Percentiles rank a stretch among this genome's conserved stretches.
Evolutionary conservation across 1,140 invertebrate species (phyloP).

Genomic region (Trypoxylus dichotomus): DNA sequence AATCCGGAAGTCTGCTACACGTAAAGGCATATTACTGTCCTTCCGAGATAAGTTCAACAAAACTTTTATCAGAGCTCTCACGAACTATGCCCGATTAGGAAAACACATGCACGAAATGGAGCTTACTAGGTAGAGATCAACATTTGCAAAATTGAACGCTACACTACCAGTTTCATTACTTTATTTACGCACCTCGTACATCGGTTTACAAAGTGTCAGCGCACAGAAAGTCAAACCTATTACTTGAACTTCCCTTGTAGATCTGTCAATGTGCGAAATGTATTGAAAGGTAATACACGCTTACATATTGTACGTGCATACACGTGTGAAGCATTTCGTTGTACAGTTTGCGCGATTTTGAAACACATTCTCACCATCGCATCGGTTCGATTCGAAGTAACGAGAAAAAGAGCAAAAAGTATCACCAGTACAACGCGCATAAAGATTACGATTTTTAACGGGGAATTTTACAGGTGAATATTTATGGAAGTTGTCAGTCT

Average conservation of each 20-base stretch:
- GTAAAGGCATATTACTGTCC: too few species aligned
- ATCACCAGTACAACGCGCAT: constrained; percentile 7
- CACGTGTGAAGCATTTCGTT: not conserved
- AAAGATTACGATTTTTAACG: constrained; percentile 26
- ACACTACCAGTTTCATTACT: too few species aligned
- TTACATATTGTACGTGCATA: not conserved
- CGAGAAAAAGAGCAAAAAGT: not conserved
- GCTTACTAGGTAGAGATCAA: too few species aligned
- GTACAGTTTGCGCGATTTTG: constrained; percentile 5
- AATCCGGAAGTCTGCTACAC: too few species aligned
- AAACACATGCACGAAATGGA: too few species aligned
- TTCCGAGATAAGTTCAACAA: too few species aligned
- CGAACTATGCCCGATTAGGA: too few species aligned
- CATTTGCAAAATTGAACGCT: too few species aligned
- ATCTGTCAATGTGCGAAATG: too few species aligned
- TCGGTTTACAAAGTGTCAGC: too few species aligned
- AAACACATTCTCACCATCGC: not conserved
- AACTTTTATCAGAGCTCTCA: too few species aligned
- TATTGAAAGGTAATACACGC: not conserved
- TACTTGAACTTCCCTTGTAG: not conserved
- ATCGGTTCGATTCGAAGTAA: not conserved
- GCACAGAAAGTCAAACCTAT: not conserved
- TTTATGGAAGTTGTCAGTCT: constrained; percentile 37
- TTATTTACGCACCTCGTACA: too few species aligned
- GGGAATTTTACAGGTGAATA: constrained; percentile 32